Percentiles rank a stretch among this genome's conserved stretches.
These are phyloP conservation scores for Tadarida brasiliensis DNA, from an alignment of 2,797 vertebrate species.

Conservation along the genomic window DNA sequence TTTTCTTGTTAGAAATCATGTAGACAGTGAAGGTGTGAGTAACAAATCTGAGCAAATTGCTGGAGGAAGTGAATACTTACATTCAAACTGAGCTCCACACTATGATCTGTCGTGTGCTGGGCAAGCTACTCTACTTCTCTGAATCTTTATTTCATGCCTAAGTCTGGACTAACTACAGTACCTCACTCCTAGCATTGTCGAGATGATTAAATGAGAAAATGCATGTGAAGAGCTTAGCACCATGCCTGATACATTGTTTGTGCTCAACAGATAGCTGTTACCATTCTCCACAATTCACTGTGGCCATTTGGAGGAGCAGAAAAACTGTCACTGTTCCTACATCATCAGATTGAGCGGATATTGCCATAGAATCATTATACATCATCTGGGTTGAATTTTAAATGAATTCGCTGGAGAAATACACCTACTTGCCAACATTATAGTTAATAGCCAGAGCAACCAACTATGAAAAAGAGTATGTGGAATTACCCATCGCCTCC, in stretches of 20 bases:
- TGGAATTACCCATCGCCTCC: constrained; percentile 35
- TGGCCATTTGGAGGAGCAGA: neutral
- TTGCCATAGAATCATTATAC: constrained; percentile 41
- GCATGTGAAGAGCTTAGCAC: neutral
- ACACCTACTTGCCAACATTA: constrained; percentile 27
- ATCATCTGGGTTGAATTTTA: constrained; percentile 55
- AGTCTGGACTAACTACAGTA: neutral
- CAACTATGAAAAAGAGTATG: neutral
- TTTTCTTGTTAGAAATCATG: neutral
- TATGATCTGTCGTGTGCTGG: accelerated
- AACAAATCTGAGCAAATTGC: neutral
- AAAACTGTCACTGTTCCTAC: neutral
- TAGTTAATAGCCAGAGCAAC: constrained; percentile 54
- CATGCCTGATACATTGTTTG: neutral
- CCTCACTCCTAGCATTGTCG: neutral
- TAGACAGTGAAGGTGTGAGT: neutral
- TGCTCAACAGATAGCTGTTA: neutral
- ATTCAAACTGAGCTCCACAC: neutral
- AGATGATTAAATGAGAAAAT: neutral
- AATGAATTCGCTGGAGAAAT: constrained; percentile 56
- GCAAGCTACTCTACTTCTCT: neutral
- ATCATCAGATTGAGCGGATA: constrained; percentile 43
- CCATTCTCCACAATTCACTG: neutral
- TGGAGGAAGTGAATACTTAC: neutral
- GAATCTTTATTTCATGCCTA: neutral